Base-by-base conservation (phyloP, 2,797 vertebrate genomes). In the Peromyscus eremicus region DNA sequence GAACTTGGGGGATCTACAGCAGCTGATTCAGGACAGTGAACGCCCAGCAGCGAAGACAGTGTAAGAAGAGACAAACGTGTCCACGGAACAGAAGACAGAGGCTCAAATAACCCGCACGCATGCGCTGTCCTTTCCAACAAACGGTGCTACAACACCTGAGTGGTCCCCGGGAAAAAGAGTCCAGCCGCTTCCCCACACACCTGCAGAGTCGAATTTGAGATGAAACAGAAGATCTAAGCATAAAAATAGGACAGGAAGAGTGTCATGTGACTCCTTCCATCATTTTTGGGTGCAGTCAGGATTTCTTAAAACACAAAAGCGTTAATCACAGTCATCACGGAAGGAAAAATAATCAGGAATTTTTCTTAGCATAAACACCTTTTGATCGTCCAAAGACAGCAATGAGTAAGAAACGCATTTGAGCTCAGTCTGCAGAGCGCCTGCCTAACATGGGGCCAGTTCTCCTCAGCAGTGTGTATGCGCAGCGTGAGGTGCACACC, bases 261-360 rank as follows among this genome's bases (percentile, higher is more conserved):
- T 79, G 84, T 60, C 49, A 12, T 2, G 89, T 62, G 87, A 73
- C 19, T 55, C 27, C 34, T 43, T 75, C 64, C 77, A 64, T 77
- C 55, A 76, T 49, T n/a, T 92, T 81, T 75, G 40, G 40, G 40
- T 49, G 11, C 82, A 71, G 84, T 87, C 40, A 73, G 92, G 60
- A 89, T 68, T 81, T 85, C 60, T 95, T 68, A 96, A 88, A 46
- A 89, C 17, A 68, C 11, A 91, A 75, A 75, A 60, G 5, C 75
- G 90, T n/a, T 76, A 52, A 64, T 16, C 14, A 4, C 49, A 43
- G 23, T 14, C 32, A 25, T 34, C 57, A 88, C 6, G 43, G 43
- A 79, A 92, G 27, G 14, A 52, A 81, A 87, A 37, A 49, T 0
- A 83, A n/a, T 64, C 73, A 34, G 8, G 55, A 89, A 64, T 80